Percentiles rank a stretch among this genome's conserved stretches.
Conservation (phyloP, 30 jellyfish, hydroid and myxozoan species). For the Cassiopea xamachana region DNA sequence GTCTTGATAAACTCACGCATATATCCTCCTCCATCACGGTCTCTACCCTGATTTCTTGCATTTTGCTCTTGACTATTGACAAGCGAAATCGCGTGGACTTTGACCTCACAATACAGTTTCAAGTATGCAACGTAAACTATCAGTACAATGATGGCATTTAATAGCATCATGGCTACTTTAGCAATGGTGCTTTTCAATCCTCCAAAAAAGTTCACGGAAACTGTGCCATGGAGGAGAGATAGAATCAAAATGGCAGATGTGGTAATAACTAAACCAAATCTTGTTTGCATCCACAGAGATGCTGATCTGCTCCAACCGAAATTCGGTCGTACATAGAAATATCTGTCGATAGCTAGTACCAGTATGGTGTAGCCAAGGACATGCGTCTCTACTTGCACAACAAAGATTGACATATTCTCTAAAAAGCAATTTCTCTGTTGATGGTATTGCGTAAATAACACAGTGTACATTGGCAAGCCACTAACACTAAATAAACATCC, state of each 20-base stretch:
- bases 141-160: conserved; percentile 17
- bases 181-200: neutral
- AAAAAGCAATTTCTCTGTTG: conserved; percentile 7
- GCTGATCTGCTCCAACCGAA: neutral
- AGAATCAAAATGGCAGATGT: neutral
- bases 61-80: neutral
- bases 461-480: conserved; percentile 46
- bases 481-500: conserved; percentile 23
- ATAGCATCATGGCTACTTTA: conserved; percentile 17
- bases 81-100: conserved; percentile 22
- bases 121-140: conserved; percentile 52
- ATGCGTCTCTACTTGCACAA: conserved; percentile 27
- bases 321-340: conserved; percentile 25
- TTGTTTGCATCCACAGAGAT: conserved; percentile 24
- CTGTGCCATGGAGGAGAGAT: conserved; percentile 58
- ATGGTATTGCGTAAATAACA: conserved; percentile 15
- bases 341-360: conserved; percentile 44
- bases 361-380: conserved; percentile 27
- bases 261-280: conserved; percentile 11
- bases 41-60: neutral
- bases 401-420: conserved; percentile 15
- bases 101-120: conserved; percentile 19
- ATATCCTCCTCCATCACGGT: neutral
- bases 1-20: conserved; percentile 43
- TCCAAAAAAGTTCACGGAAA: conserved; percentile 36